Percentiles rank a stretch among this genome's conserved stretches.
Conservation (phyloP, 2,797 vertebrate genomes). For the Leucoraja ocellata region DNA sequence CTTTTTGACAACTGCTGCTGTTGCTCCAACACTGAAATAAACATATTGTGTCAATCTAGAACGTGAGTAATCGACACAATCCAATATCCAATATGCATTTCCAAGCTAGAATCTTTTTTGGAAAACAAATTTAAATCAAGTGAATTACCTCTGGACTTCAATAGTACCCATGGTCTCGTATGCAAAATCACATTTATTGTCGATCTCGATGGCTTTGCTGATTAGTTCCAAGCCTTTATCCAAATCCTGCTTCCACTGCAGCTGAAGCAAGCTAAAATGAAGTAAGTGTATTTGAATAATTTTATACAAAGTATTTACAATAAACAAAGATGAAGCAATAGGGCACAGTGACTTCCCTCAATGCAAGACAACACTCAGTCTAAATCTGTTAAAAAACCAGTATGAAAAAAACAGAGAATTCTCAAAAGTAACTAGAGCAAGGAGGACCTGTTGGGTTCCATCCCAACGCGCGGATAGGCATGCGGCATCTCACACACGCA, state of each 20-base stretch:
- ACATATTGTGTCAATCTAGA: background rate
- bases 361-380: background rate
- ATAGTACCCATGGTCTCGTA: slow-evolving; percentile 99
- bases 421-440: background rate
- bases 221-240: slow-evolving; percentile 93
- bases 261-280: slow-evolving; percentile 81
- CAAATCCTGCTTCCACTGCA: slow-evolving; percentile 97
- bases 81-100: background rate
- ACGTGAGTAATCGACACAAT: background rate
- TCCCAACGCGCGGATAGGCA: too few species aligned
- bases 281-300: background rate
- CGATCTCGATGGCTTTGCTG: slow-evolving; percentile 96
- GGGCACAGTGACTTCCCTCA: background rate
- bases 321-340: background rate
- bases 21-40: too few species aligned
- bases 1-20: too few species aligned
- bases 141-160: slow-evolving; percentile 91
- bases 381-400: background rate
- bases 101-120: background rate
- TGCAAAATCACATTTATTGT: slow-evolving; percentile 99
- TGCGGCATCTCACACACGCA: too few species aligned
- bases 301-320: background rate
- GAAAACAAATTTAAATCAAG: too few species aligned
- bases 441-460: too few species aligned
- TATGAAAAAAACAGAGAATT: background rate